Evolutionary conservation across 1,140 invertebrate species (phyloP).

Genomic region (Sitobion miscanthi): DNA sequence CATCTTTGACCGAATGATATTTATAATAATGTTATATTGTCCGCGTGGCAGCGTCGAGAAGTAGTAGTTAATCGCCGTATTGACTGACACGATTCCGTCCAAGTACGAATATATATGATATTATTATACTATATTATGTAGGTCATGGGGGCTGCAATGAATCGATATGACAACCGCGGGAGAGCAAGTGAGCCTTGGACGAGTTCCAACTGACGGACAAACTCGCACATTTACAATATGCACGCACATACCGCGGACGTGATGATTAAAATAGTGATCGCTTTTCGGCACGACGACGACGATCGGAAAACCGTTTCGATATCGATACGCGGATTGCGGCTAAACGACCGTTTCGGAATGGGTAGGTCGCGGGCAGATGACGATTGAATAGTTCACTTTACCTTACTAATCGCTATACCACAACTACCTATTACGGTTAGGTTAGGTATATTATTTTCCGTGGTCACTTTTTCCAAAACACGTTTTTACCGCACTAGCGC

Average conservation of each 20-base stretch:
- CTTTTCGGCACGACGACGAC: neutral
- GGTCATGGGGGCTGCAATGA: constrained; percentile 55
- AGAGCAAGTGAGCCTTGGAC: constrained; percentile 50
- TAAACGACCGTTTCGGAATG: neutral
- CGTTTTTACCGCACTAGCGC: neutral
- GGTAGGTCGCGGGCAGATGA: neutral
- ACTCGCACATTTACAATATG: neutral
- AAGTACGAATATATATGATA: constrained; percentile 26
- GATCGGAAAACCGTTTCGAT: neutral
- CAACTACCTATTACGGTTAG: neutral
- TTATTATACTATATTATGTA: constrained; percentile 43
- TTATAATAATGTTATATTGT: too few relatives aligned
- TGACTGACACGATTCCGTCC: constrained; percentile 7
- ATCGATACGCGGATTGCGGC: neutral
- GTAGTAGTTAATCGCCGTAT: neutral
- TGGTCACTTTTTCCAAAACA: neutral
- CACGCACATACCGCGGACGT: neutral
- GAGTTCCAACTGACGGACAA: constrained; percentile 47
- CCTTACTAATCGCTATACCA: neutral
- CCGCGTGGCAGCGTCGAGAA: neutral
- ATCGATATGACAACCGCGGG: constrained; percentile 47
- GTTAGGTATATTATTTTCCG: neutral
- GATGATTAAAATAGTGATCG: constrained; percentile 36
- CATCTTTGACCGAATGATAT: neutral
- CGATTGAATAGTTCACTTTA: neutral